Base-by-base conservation (phyloP, 2,888 invertebrate species). In the Lordiphosa andalusiaca region DNA sequence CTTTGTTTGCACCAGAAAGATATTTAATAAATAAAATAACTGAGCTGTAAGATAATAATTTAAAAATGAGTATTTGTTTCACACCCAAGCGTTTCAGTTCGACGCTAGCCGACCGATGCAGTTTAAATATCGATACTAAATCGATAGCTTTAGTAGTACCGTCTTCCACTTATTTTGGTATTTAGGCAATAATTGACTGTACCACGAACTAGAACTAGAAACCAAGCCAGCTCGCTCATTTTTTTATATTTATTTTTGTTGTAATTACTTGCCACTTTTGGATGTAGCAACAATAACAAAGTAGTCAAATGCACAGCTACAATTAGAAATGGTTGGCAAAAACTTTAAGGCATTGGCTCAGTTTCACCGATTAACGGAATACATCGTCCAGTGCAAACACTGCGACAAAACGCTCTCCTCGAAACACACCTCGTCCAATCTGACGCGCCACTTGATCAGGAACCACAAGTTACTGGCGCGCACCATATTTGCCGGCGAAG, bases 261-360 rank as follows among this genome's bases (percentile, higher is more conserved):
- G 46, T 47, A 40, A 25, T 25, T 25, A 7, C 7, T 25, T 19
- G 19, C 19, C 19, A 19, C 19, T 19, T 3, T 19, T 19, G 25
- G 25, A 25, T 25, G 25, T 25, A 25, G 25, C 25, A 56, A 42
- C 37, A 52, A 37, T 38, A 25, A 50, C 30, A 30, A 56, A 25
- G 16, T 44, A 13, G 36, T 37, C 51, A 63, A 60, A 46, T 51
- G 57, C 16, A 37, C 12, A 21, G 19, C 37, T 37, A 25, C 23
- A 25, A 2, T 25, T 49, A 53, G 73, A 39, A 35, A 80, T 80
- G 78, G 80, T 81, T 44, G 80, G 80, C 42, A 68, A 75, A 41
- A 85, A 84, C 47, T 76, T 73, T 35, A 85, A 82, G 56, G 76
- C 86, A 4, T 63, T 85, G 51, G 59, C 73, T 21, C 86, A 84